A percentile compares a stretch with the other conserved stretches of the same genome.
phyloP scores from a whole-genome alignment of 2,888 invertebrate species.

The Sesia apiformis region DNA sequence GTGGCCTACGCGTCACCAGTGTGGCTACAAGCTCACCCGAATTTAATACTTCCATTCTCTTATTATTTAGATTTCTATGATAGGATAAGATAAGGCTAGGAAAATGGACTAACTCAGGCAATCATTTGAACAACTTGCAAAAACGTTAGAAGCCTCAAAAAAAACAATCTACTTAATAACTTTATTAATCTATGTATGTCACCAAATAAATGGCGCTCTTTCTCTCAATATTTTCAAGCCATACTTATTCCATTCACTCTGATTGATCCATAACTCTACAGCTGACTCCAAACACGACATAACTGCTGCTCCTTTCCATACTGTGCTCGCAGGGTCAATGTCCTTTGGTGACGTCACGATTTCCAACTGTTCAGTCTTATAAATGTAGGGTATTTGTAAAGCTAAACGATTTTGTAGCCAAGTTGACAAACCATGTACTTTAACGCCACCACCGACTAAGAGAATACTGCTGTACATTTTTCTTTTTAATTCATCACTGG shows the following conservation, averaged over 20 bases:
- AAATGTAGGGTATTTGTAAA: constrained; percentile 86
- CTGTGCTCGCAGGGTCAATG: constrained; percentile 90
- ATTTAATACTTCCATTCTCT: no score
- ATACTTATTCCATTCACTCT: constrained; percentile 88
- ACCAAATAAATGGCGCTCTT: constrained; percentile 94
- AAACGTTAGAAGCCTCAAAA: no score
- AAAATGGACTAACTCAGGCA: no score
- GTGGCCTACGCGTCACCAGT: no score
- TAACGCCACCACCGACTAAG: constrained; percentile 93
- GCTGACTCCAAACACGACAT: constrained; percentile 95
- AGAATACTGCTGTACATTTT: constrained; percentile 96
- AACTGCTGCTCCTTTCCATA: constrained; percentile 96
- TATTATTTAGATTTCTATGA: no score
- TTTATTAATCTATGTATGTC: constrained; percentile 11
- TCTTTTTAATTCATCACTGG: constrained; percentile 89
- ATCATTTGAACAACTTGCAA: no score
- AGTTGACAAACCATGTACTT: constrained; percentile 85
- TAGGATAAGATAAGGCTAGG: no score
- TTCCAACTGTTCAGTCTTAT: constrained; percentile 88
- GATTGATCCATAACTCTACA: constrained; percentile 92
- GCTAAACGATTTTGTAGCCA: constrained; percentile 93
- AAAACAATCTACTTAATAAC: no score
- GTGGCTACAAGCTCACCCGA: no score
- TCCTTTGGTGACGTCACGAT: constrained; percentile 94
- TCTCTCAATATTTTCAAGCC: constrained; percentile 91